A percentile compares a stretch with the other conserved stretches of the same genome.
Evolutionary conservation across 2,113 vertebrate species (phyloP).

Genomic region (Hemiscyllium ocellatum): DNA sequence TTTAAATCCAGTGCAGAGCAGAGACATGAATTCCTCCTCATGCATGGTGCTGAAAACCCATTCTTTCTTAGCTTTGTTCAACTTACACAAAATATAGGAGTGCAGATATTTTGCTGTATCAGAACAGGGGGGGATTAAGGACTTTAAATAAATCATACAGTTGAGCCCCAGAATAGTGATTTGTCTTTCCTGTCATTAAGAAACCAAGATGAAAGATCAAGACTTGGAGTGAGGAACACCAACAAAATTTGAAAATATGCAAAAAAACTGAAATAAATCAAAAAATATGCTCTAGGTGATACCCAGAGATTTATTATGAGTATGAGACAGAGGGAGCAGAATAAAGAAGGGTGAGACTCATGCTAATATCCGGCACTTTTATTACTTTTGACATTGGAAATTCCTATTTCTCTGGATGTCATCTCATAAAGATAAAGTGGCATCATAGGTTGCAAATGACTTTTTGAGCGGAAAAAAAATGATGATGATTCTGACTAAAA

Average conservation of each 20-base stretch:
- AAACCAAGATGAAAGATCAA: background rate
- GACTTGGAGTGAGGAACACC: background rate
- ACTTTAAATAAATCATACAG: background rate
- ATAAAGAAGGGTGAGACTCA: background rate
- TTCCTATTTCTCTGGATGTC: background rate
- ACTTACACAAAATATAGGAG: background rate
- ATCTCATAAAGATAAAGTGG: background rate
- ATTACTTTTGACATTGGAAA: background rate
- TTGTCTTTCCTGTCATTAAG: background rate
- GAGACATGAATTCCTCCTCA: background rate
- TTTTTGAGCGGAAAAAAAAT: background rate
- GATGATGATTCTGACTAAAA: background rate
- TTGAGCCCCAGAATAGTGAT: background rate
- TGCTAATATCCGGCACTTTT: background rate
- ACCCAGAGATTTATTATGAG: constrained; percentile 16
- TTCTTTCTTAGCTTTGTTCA: background rate
- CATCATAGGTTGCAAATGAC: background rate
- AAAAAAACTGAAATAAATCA: background rate
- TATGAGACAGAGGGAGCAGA: background rate
- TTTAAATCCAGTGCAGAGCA: background rate
- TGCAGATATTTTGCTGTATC: background rate
- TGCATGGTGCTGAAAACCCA: background rate
- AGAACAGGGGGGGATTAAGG: background rate
- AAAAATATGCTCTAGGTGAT: background rate
- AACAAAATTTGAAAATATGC: background rate